Percentiles rank a stretch among this genome's conserved stretches.
Evolutionary conservation across 2,888 invertebrate genomes (phyloP).

Genomic region (Ypsolopha scabrella): DNA sequence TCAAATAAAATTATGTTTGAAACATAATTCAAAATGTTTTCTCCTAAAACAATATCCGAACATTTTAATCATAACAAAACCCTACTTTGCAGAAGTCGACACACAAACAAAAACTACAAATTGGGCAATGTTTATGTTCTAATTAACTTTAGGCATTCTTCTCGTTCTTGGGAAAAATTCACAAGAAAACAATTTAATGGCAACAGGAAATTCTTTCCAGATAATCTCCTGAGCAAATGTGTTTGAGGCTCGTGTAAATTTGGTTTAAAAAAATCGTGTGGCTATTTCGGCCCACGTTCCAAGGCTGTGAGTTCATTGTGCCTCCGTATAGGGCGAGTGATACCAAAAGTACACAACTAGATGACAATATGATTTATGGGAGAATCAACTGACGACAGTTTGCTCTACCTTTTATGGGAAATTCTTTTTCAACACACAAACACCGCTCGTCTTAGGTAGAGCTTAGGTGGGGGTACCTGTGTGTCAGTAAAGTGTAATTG

Average conservation of each 20-base stretch:
- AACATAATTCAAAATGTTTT: too few relatives aligned
- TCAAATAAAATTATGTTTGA: too few relatives aligned
- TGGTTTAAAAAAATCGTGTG: constrained; percentile 36
- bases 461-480: too few relatives aligned
- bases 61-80: too few relatives aligned
- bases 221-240: constrained; percentile 46
- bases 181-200: background rate
- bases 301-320: constrained; percentile 48
- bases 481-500: too few relatives aligned
- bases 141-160: too few relatives aligned
- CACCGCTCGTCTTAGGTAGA: too few relatives aligned
- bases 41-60: too few relatives aligned
- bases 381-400: constrained; percentile 29
- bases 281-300: constrained; percentile 34
- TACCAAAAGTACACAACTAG: constrained; percentile 9
- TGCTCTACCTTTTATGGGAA: constrained; percentile 44
- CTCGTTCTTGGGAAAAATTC: too few relatives aligned
- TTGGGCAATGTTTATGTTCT: too few relatives aligned
- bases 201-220: constrained; percentile 13
- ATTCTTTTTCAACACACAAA: constrained; percentile 14
- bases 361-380: constrained; percentile 47
- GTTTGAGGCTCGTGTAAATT: constrained; percentile 20
- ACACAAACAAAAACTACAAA: too few relatives aligned
- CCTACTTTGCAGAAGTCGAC: too few relatives aligned
- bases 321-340: constrained; percentile 29